Percentiles rank a stretch among this genome's conserved stretches.
phyloP scores from a whole-genome alignment of 2,113 vertebrate genomes.

The Brachypodius melanocephalos region DNA sequence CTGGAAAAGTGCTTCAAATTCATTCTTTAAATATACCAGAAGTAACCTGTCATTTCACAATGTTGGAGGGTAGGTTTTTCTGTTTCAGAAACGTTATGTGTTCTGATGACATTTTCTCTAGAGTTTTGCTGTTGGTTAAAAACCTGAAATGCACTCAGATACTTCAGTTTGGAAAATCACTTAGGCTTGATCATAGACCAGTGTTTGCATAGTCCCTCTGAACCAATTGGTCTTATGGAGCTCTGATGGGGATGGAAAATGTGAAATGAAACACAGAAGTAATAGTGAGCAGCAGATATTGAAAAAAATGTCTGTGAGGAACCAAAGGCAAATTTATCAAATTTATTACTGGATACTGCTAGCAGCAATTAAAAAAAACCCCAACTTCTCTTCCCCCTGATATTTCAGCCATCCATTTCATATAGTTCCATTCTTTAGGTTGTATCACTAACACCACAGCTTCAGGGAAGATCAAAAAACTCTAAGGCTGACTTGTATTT shows the following conservation, averaged over 20 bases:
- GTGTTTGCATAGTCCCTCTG: background rate
- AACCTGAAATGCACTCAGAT: background rate
- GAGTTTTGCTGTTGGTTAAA: background rate
- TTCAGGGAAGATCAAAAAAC: background rate
- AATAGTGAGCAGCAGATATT: constrained; percentile 8
- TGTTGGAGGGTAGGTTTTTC: background rate
- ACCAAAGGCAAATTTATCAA: constrained; percentile 18
- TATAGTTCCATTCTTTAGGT: background rate
- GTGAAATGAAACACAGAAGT: constrained; percentile 47
- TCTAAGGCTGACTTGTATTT: background rate
- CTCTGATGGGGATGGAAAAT: constrained; percentile 13
- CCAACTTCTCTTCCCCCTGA: background rate
- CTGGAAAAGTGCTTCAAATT: background rate
- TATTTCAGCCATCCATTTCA: background rate
- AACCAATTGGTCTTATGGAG: background rate
- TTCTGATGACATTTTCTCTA: background rate
- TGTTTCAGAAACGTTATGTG: background rate
- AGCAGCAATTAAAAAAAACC: background rate
- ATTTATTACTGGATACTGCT: background rate
- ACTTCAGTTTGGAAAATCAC: background rate
- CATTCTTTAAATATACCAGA: background rate
- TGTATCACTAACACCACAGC: background rate
- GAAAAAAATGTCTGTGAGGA: constrained; percentile 27
- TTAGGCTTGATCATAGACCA: background rate
- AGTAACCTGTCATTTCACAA: background rate